Percentiles rank a stretch among this genome's conserved stretches.
phyloP scores from a whole-genome alignment of 1,140 invertebrate species.

The Mya arenaria region DNA sequence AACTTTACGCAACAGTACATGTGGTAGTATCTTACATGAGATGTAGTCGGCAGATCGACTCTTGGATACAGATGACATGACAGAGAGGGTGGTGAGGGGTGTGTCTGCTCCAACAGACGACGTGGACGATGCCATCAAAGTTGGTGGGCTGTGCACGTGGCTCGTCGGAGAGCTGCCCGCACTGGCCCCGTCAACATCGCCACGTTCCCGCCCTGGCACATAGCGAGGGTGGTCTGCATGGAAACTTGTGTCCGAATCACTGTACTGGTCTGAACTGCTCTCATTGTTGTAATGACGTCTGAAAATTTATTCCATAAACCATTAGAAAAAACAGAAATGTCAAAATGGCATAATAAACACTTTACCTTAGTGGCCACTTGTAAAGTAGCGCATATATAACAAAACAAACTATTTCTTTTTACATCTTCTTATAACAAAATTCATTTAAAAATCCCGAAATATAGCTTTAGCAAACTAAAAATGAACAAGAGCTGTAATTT shows the following conservation, averaged over 20 bases:
- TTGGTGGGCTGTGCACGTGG: constrained; percentile 50
- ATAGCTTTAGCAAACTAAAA: no score
- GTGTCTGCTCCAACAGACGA: constrained; percentile 26
- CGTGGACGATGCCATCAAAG: constrained; percentile 32
- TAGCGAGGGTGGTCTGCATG: constrained; percentile 37
- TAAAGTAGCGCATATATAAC: no score
- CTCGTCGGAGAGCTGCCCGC: constrained; percentile 62
- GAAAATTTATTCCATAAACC: no score
- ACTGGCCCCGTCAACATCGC: constrained; percentile 53
- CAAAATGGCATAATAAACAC: no score
- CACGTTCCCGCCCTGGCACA: constrained; percentile 30
- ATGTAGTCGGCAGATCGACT: constrained; percentile 51
- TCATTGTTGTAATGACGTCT: constrained; percentile 57
- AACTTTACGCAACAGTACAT: no score
- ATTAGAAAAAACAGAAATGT: no score
- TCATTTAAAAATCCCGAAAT: no score
- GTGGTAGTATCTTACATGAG: constrained; percentile 40
- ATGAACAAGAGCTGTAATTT: no score
- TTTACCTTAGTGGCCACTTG: no score
- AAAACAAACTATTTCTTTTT: no score
- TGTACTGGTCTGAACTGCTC: constrained; percentile 67
- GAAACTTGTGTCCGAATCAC: constrained; percentile 64
- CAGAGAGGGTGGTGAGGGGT: neutral
- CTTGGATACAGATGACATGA: constrained; percentile 31
- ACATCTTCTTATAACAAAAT: no score